Conservation (phyloP, 2,797 vertebrate species). For the Sylvia borin region DNA sequence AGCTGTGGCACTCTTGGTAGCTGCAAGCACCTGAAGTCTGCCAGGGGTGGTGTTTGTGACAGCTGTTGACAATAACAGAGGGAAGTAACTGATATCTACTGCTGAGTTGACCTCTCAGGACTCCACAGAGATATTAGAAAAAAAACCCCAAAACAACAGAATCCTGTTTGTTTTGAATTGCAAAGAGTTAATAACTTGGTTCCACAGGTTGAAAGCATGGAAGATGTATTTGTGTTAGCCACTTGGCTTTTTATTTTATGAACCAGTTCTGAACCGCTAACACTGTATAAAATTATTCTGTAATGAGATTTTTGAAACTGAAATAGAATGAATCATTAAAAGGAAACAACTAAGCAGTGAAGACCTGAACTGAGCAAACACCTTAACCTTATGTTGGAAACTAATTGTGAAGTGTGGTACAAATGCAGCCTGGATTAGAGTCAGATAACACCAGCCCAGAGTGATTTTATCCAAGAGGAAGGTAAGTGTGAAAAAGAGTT, state of each 20-base stretch:
- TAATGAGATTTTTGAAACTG: background rate
- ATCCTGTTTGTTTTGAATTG: background rate
- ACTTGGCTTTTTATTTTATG: background rate
- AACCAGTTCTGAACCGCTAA: background rate
- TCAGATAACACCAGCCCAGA: background rate
- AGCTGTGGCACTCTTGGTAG: background rate
- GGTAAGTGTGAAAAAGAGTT: background rate
- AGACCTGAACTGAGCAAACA: background rate
- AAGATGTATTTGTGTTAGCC: background rate
- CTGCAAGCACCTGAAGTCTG: background rate
- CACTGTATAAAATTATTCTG: background rate
- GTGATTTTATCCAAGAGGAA: background rate
- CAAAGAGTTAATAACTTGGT: background rate
- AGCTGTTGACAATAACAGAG: background rate
- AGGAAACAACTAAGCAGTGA: background rate
- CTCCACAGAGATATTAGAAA: background rate
- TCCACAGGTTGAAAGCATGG: background rate
- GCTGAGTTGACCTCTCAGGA: background rate
- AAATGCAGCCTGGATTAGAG: background rate
- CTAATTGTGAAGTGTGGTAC: background rate
- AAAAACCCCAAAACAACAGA: background rate
- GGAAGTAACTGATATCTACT: background rate
- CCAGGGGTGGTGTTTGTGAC: background rate
- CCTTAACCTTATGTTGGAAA: background rate
- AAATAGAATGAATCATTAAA: background rate